These are phyloP conservation scores for Ciconia maguari DNA, from an alignment of 2,113 vertebrate genomes.

Conservation along the genomic window DNA sequence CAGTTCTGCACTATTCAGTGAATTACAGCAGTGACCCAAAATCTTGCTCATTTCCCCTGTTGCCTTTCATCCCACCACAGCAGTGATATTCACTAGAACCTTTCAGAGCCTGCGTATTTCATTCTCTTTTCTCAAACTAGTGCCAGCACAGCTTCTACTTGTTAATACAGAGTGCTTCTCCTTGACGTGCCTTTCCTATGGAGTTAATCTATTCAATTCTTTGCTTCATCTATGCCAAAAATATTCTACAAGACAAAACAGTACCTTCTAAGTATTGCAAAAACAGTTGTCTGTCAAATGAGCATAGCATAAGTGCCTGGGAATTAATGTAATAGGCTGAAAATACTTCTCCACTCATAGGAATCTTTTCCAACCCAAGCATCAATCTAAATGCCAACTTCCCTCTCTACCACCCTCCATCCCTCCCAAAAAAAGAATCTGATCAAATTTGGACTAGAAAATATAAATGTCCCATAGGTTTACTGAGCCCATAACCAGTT, in stretches of 20 bases:
- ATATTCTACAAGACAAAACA: neutral
- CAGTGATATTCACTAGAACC: neutral
- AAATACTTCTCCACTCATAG: neutral
- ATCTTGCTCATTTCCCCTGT: neutral
- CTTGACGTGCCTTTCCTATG: neutral
- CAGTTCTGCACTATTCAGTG: neutral
- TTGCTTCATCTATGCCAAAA: neutral
- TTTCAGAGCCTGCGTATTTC: neutral
- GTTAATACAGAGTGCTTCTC: neutral
- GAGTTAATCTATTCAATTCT: neutral
- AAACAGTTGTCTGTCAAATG: neutral
- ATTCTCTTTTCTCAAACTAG: neutral
- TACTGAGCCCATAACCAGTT: neutral
- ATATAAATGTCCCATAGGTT: neutral
- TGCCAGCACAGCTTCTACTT: neutral
- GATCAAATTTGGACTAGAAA: neutral
- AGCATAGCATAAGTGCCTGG: neutral
- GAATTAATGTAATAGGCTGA: neutral
- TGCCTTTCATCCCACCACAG: neutral
- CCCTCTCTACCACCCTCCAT: neutral
- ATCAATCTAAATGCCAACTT: neutral
- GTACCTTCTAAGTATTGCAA: neutral
- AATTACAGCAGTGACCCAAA: neutral
- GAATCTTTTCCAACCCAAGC: neutral
- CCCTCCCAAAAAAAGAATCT: neutral